These are phyloP conservation scores for Allacma fusca DNA, from an alignment of 2,888 invertebrate genomes.

Conservation along the genomic window DNA sequence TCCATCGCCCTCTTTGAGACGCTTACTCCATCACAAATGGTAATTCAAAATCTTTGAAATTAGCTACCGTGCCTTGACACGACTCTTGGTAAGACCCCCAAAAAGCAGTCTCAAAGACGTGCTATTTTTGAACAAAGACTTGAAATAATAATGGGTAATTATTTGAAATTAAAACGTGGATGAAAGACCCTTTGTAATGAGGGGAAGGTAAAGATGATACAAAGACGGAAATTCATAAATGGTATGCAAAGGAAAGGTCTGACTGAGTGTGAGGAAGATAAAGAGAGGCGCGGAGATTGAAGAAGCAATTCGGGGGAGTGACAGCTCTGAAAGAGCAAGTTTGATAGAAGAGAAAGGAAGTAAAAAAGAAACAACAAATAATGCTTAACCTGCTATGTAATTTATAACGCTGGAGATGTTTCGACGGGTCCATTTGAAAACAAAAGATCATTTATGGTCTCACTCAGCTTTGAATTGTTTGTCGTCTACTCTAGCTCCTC, in stretches of 20 bases:
- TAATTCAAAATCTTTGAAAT: too few species aligned
- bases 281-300: slow-evolving; percentile 9
- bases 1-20: not conserved
- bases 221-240: not conserved
- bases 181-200: too few species aligned
- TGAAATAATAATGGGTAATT: too few species aligned
- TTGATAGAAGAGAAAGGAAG: slow-evolving; percentile 19
- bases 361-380: slow-evolving; percentile 7
- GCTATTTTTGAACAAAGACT: too few species aligned
- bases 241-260: not conserved
- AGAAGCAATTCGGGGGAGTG: not conserved
- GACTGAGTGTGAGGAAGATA: not conserved
- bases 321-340: slow-evolving; percentile 6
- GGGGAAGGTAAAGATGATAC: too few species aligned
- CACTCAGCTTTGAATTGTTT: slow-evolving; percentile 36
- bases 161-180: too few species aligned
- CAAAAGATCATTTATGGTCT: slow-evolving; percentile 41
- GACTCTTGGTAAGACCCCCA: too few species aligned
- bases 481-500: slow-evolving; percentile 1
- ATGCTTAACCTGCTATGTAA: not conserved
- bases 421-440: slow-evolving; percentile 36
- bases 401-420: not conserved
- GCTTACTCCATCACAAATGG: not conserved
- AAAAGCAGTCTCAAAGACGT: too few species aligned
- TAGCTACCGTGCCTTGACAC: too few species aligned